phyloP scores from a whole-genome alignment of 1,140 invertebrate species.

The Cydia splendana region DNA sequence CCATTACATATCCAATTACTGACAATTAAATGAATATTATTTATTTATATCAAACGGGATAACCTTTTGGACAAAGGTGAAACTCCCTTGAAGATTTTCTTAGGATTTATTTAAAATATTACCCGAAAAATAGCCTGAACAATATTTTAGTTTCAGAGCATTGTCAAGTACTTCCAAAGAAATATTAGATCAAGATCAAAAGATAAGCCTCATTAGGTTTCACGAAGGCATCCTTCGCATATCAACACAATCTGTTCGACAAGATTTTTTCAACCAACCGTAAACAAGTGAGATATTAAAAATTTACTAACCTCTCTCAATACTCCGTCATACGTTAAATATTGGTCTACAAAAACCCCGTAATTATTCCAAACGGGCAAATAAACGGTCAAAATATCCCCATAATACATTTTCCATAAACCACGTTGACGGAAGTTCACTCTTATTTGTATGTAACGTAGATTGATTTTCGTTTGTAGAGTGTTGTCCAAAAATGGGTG shows the following conservation, averaged over 20 bases:
- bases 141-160: too few relatives aligned
- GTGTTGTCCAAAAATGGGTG: conserved; percentile 46
- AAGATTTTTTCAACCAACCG: background rate
- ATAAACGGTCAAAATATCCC: conserved; percentile 15
- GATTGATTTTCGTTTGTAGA: conserved; percentile 35
- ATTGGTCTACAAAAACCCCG: conserved; percentile 20
- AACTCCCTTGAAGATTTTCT: too few relatives aligned
- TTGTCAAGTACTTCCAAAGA: too few relatives aligned
- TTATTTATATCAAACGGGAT: too few relatives aligned
- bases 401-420: conserved; percentile 8
- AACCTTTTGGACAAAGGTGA: too few relatives aligned
- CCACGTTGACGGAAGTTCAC: background rate
- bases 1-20: too few relatives aligned
- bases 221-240: background rate
- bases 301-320: conserved; percentile 2
- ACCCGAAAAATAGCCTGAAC: too few relatives aligned
- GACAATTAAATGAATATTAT: too few relatives aligned
- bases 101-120: too few relatives aligned
- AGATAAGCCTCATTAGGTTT: background rate
- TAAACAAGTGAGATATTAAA: conserved; percentile 8
- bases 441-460: conserved; percentile 16
- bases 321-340: conserved; percentile 7
- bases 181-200: background rate
- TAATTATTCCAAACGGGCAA: conserved; percentile 24
- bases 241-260: background rate